phyloP scores from a whole-genome alignment of 2,113 vertebrate species.

The Amia ocellicauda region DNA sequence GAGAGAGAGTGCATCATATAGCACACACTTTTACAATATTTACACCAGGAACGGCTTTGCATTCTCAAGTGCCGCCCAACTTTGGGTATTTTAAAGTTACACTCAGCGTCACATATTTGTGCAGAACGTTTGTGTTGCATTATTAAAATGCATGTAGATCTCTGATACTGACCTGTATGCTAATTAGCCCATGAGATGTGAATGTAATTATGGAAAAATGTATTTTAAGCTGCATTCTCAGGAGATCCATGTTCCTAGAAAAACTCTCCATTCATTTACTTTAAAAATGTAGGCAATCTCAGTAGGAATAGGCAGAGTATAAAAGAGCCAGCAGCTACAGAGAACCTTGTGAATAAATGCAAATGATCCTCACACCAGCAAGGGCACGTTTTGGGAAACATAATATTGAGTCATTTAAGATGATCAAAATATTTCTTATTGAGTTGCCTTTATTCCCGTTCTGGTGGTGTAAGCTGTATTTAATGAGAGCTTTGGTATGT shows the following conservation, averaged over 20 bases:
- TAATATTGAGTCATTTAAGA: not conserved
- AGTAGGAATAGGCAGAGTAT: not conserved
- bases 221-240: slow-evolving; percentile 15
- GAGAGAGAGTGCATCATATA: no score
- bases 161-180: slow-evolving; percentile 20
- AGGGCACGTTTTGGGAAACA: not conserved
- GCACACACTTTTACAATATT: no score
- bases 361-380: not conserved
- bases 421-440: not conserved
- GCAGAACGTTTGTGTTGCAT: no score
- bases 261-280: slow-evolving; percentile 1
- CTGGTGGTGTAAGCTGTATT: not conserved
- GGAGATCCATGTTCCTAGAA: not conserved
- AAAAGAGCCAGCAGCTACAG: not conserved
- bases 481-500: no score
- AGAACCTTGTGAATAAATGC: slow-evolving; percentile 9
- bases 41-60: no score
- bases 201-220: slow-evolving; percentile 15
- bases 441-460: not conserved
- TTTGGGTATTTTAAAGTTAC: no score
- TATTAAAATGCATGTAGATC: slow-evolving; percentile 6
- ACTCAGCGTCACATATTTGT: no score
- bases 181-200: slow-evolving; percentile 17
- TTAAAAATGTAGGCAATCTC: not conserved
- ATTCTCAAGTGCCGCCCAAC: no score